A percentile compares a stretch with the other conserved stretches of the same genome.
These are phyloP conservation scores for Pelmatolapia mariae DNA, from an alignment of 2,113 vertebrate species.

Conservation along the genomic window DNA sequence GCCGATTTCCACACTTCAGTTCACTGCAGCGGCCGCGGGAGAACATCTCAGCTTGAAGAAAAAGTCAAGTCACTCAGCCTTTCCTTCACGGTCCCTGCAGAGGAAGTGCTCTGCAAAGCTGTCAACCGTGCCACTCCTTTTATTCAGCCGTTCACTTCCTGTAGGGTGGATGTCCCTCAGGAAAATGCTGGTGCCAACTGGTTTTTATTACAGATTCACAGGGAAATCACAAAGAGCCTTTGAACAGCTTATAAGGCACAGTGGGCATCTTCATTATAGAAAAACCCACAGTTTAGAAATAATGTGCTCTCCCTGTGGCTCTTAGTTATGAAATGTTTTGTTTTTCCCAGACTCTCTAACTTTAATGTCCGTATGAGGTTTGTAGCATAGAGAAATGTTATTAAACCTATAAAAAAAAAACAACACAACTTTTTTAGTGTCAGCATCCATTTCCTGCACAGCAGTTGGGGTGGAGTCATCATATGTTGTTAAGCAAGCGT, in stretches of 20 bases:
- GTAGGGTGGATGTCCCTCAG: background rate
- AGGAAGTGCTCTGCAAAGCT: constrained; percentile 9
- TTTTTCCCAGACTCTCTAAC: background rate
- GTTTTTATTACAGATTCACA: background rate
- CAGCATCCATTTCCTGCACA: background rate
- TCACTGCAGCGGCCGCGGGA: background rate
- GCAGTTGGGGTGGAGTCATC: background rate
- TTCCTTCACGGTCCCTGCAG: background rate
- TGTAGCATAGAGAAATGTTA: background rate
- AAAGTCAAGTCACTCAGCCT: background rate
- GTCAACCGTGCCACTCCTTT: constrained; percentile 10
- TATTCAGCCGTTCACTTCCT: constrained; percentile 14
- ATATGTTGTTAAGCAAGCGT: background rate
- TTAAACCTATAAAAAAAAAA: background rate
- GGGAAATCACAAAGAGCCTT: background rate
- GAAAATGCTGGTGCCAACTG: background rate
- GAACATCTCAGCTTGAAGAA: background rate
- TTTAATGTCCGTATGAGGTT: background rate
- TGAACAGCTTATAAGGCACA: background rate
- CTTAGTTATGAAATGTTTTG: background rate
- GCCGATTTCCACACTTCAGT: background rate
- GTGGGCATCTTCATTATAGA: background rate
- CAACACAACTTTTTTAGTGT: background rate
- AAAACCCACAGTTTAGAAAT: background rate
- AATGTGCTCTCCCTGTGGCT: background rate